Conservation (phyloP, 2,888 invertebrate species). For the Seira musarum region DNA sequence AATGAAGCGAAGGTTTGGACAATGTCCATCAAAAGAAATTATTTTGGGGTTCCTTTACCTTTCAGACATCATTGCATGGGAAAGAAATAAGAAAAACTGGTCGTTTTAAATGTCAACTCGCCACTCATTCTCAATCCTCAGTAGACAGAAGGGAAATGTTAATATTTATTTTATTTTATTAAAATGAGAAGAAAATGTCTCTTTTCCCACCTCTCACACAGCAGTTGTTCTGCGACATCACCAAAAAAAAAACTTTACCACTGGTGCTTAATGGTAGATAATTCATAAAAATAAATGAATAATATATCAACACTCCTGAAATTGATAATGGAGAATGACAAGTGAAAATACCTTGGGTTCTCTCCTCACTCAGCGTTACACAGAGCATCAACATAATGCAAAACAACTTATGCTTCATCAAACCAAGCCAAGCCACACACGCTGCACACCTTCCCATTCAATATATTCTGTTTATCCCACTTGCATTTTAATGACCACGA, state of each 20-base stretch:
- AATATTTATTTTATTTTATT: neutral
- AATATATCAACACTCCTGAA: conserved; percentile 26
- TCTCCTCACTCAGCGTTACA: no score
- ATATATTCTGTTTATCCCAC: neutral
- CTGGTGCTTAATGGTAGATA: neutral
- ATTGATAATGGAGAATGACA: neutral
- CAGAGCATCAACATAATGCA: no score
- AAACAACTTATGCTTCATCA: neutral
- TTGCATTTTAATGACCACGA: neutral
- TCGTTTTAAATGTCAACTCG: no score
- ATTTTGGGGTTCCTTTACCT: no score
- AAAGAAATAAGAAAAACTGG: no score
- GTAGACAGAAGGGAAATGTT: no score
- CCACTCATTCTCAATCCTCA: no score
- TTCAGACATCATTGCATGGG: no score
- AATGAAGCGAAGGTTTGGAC: no score
- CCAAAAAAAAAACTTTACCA: neutral
- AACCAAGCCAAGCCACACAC: neutral
- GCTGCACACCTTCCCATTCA: neutral
- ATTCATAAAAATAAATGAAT: conserved; percentile 27
- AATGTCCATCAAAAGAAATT: no score
- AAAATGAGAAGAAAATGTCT: neutral
- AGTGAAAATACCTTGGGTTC: neutral
- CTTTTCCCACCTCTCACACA: conserved; percentile 27
- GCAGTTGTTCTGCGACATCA: conserved; percentile 40